Conservation (phyloP, 1,140 invertebrate species). For the silkworm (Bombyx mori) region ASM3026992v2 NC_085130.1:5661501-5662000, state of each 20-base stretch:
- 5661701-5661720: conserved; percentile 55
- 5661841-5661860: conserved; percentile 64
- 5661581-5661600: conserved; percentile 73
- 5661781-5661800: conserved; percentile 59
- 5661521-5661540: conserved; percentile 58
- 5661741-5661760: conserved; percentile 20
- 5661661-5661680: conserved; percentile 54
- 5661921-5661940: conserved; percentile 65
- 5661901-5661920: conserved; percentile 69
- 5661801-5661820: conserved; percentile 19
- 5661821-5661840: conserved; percentile 61
- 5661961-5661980: conserved; percentile 64
- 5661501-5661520: conserved; percentile 66
- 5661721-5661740: conserved; percentile 35
- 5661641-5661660: conserved; percentile 59
- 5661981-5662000: conserved; percentile 62
- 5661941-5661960: conserved; percentile 61
- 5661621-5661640: conserved; percentile 64
- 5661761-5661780: conserved; percentile 54
- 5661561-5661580: conserved; percentile 61
- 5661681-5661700: conserved; percentile 56
- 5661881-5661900: conserved; percentile 64
- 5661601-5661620: conserved; percentile 83
- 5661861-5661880: conserved; percentile 62
- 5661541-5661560: conserved; percentile 52